These are phyloP conservation scores for Cetoscarus ocellatus DNA, from an alignment of 2,797 vertebrate species.

Conservation along the genomic window DNA sequence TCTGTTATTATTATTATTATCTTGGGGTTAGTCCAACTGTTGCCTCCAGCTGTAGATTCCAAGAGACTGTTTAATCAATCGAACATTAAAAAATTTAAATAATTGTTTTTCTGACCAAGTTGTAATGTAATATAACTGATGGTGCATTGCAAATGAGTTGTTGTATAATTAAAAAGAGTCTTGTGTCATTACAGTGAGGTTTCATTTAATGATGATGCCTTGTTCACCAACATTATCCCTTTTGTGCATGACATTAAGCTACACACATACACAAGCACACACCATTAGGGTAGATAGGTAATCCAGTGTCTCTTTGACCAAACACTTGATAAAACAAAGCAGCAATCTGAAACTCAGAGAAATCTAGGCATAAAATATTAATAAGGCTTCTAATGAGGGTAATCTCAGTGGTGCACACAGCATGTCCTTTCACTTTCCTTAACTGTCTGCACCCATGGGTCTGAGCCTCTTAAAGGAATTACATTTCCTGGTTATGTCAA, in stretches of 20 bases:
- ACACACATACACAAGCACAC: slow-evolving; percentile 11
- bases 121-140: no score
- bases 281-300: slow-evolving; percentile 31
- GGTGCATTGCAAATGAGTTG: no score
- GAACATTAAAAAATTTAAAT: no score
- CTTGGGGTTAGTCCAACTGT: no score
- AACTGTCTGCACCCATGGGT: background rate
- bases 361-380: slow-evolving; percentile 69
- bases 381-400: slow-evolving; percentile 64
- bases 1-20: no score
- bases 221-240: slow-evolving; percentile 32
- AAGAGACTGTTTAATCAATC: no score
- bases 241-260: slow-evolving; percentile 5
- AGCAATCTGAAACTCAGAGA: slow-evolving; percentile 54
- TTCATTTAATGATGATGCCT: slow-evolving; percentile 6
- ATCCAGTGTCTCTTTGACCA: slow-evolving; percentile 54
- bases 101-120: no score
- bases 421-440: slow-evolving; percentile 24
- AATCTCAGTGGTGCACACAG: slow-evolving; percentile 35
- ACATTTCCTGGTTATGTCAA: background rate
- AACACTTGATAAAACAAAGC: slow-evolving; percentile 51
- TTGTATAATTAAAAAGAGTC: no score
- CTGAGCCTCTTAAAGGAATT: background rate
- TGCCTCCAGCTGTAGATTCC: no score
- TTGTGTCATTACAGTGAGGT: no score